These are phyloP conservation scores for Helleia helle DNA, from an alignment of 2,888 invertebrate genomes.

Conservation along the genomic window DNA sequence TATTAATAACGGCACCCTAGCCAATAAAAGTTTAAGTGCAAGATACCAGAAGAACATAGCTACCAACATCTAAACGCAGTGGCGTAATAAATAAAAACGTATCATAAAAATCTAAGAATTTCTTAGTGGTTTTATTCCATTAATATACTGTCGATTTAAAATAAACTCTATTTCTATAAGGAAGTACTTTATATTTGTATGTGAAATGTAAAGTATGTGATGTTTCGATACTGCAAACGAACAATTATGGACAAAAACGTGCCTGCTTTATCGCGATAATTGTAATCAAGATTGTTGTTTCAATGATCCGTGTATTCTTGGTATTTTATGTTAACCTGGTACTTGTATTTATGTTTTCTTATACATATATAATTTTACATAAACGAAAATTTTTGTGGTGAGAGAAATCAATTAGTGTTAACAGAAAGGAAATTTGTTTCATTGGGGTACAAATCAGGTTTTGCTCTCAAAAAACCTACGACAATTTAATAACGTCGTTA, in stretches of 20 bases:
- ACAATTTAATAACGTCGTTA: too few relatives aligned
- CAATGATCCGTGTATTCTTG: constrained; percentile 15
- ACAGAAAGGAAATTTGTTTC: too few relatives aligned
- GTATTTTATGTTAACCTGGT: constrained; percentile 20
- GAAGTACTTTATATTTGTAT: not conserved
- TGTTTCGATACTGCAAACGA: not conserved
- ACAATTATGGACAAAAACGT: constrained; percentile 11
- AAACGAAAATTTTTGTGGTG: too few relatives aligned
- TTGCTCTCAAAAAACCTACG: too few relatives aligned
- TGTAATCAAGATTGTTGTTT: constrained; percentile 21
- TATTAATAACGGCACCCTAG: too few relatives aligned
- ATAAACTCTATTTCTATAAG: not conserved
- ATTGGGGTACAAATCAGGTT: too few relatives aligned
- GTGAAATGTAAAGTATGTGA: not conserved
- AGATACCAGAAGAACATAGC: not conserved
- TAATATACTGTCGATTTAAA: not conserved
- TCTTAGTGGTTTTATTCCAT: not conserved
- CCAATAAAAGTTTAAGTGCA: too few relatives aligned
- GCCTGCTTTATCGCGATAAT: constrained; percentile 15
- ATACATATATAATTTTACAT: not conserved
- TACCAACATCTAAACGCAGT: not conserved
- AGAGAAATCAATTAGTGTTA: too few relatives aligned
- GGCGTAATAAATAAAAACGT: not conserved
- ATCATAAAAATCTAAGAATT: not conserved
- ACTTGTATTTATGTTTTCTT: constrained; percentile 8